A percentile compares a stretch with the other conserved stretches of the same genome.
phyloP scores from a whole-genome alignment of 2,113 vertebrate species.

The Mohoua ochrocephala region DNA sequence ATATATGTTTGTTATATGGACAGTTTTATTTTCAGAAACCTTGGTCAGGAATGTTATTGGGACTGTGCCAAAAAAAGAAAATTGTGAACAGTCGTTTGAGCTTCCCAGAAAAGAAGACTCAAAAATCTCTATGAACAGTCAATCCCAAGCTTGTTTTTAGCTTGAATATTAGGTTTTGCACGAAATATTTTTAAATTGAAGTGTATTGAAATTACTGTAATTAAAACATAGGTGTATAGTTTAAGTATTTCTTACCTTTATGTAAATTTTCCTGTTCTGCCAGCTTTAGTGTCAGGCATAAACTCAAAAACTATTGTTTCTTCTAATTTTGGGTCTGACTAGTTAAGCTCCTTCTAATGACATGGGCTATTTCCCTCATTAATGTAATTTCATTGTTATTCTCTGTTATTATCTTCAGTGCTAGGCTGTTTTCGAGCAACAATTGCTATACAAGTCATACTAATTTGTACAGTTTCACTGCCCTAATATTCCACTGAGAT shows the following conservation, averaged over 20 bases:
- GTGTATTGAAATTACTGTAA: background rate
- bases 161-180: background rate
- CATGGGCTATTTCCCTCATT: conserved; percentile 51
- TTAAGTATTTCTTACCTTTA: background rate
- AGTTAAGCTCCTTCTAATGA: conserved; percentile 50
- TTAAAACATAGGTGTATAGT: background rate
- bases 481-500: conserved; percentile 59
- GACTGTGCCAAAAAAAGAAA: background rate
- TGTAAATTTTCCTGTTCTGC: background rate
- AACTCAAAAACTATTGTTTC: background rate
- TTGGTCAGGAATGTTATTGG: background rate
- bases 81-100: background rate
- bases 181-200: background rate
- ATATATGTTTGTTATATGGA: background rate
- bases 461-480: conserved; percentile 71
- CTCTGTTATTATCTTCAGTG: conserved; percentile 33
- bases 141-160: background rate
- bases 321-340: background rate
- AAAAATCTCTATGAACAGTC: background rate
- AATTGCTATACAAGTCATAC: conserved; percentile 63
- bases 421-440: conserved; percentile 60
- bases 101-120: background rate
- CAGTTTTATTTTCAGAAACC: background rate
- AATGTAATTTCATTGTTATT: conserved; percentile 46
- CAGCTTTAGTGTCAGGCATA: background rate